Conservation (phyloP, 2,797 vertebrate species). For the Eutrigla gurnardus region DNA sequence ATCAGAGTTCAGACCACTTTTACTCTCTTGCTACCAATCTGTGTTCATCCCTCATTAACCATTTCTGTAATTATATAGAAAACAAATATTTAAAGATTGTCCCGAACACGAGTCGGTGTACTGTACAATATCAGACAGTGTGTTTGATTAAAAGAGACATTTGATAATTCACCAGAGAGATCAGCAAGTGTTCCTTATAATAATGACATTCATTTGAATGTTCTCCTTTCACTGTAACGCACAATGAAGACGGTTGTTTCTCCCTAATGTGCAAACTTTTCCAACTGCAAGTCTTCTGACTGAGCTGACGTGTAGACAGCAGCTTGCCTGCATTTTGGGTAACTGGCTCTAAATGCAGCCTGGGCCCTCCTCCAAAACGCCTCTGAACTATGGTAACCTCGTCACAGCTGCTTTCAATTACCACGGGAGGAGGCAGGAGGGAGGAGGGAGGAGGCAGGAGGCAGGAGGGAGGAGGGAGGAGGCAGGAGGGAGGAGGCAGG, state of each 20-base stretch:
- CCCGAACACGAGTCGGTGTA: accelerated
- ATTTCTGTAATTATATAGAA: not conserved
- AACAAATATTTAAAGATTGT: not conserved
- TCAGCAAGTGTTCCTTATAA: not conserved
- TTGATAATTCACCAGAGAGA: not conserved
- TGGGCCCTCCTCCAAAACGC: conserved; percentile 55
- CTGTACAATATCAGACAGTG: not conserved
- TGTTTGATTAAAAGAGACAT: too few relatives aligned
- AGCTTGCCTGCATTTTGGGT: conserved; percentile 47
- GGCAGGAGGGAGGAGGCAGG: too few relatives aligned
- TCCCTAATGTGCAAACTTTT: conserved; percentile 38
- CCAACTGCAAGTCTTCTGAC: conserved; percentile 24
- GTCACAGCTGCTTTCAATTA: conserved; percentile 86
- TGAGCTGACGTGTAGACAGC: conserved; percentile 27
- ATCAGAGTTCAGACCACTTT: not conserved
- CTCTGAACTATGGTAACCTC: conserved; percentile 82
- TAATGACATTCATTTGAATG: not conserved
- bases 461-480: too few relatives aligned
- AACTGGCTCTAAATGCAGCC: conserved; percentile 49
- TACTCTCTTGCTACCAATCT: not conserved
- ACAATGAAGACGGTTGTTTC: not conserved
- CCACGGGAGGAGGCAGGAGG: conserved; percentile 42
- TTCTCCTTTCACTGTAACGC: not conserved
- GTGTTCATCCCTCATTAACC: not conserved
- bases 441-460: not conserved